Evolutionary conservation across 1,140 invertebrate species (phyloP).

Genomic region (Lepidostoma basale): DNA sequence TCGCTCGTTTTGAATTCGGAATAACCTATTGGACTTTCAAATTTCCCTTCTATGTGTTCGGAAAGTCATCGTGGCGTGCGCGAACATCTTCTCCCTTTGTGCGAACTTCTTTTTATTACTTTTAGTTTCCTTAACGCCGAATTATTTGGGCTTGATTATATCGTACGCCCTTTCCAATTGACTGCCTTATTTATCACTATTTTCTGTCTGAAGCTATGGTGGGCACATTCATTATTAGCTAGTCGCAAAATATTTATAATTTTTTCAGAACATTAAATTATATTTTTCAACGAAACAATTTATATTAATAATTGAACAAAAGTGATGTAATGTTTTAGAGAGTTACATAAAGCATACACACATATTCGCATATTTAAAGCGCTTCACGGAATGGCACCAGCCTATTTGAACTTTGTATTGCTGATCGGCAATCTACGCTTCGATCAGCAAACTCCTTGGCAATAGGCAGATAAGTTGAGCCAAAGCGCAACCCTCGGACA

Average conservation of each 20-base stretch:
- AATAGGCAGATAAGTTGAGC: too few relatives aligned
- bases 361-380: too few relatives aligned
- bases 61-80: constrained; percentile 25
- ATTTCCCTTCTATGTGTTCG: constrained; percentile 32
- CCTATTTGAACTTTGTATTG: too few relatives aligned
- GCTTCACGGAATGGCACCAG: too few relatives aligned
- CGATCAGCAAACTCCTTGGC: too few relatives aligned
- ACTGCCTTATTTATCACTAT: constrained; percentile 9
- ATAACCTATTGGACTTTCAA: constrained; percentile 46
- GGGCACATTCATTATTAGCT: not conserved
- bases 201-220: too few relatives aligned
- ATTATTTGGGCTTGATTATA: constrained; percentile 11
- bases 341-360: too few relatives aligned
- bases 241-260: not conserved
- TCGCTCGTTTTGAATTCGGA: constrained; percentile 41
- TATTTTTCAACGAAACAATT: too few relatives aligned
- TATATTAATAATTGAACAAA: too few relatives aligned
- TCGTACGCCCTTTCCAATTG: not conserved
- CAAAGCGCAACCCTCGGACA: too few relatives aligned
- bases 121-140: constrained; percentile 11
- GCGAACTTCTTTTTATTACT: constrained; percentile 28
- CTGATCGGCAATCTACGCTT: too few relatives aligned
- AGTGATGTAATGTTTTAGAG: too few relatives aligned
- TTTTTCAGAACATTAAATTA: not conserved
- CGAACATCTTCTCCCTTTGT: constrained; percentile 42